Evolutionary conservation across 2,888 invertebrate species (phyloP).

Genomic region (Hymenopus coronatus): DNA sequence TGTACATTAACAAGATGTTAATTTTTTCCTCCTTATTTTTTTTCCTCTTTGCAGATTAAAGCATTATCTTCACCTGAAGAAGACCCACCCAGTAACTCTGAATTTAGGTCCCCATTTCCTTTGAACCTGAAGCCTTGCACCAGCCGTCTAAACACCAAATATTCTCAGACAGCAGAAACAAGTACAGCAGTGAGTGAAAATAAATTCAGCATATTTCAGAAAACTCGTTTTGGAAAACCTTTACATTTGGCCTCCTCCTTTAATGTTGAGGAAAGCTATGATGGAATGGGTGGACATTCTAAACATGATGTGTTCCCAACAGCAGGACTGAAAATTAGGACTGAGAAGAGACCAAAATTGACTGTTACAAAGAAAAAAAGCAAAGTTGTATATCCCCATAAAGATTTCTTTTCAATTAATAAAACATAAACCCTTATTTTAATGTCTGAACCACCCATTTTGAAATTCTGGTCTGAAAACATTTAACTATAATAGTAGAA

Average conservation of each 20-base stretch:
- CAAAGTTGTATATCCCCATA: background rate
- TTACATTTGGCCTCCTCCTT: background rate
- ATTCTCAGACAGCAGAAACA: background rate
- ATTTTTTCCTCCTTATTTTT: background rate
- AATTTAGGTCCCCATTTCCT: background rate
- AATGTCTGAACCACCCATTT: too few relatives aligned
- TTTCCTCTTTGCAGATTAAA: background rate
- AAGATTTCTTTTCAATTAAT: background rate
- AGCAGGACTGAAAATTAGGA: slow-evolving; percentile 14
- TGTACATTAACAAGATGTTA: background rate
- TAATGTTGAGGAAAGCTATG: slow-evolving; percentile 41
- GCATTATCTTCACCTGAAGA: background rate
- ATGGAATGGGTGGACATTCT: slow-evolving; percentile 58
- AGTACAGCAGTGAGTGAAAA: background rate
- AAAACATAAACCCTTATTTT: background rate
- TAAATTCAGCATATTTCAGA: slow-evolving; percentile 27
- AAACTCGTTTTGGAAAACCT: background rate
- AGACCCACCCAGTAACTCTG: background rate
- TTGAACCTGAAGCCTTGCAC: background rate
- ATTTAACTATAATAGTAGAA: too few relatives aligned
- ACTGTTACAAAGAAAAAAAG: background rate
- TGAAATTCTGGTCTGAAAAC: too few relatives aligned
- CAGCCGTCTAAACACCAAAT: background rate
- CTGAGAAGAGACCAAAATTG: slow-evolving; percentile 2
- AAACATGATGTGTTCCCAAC: slow-evolving; percentile 52